Conservation (phyloP, 2,113 vertebrate genomes). For the Seriola rivoliana region DNA sequence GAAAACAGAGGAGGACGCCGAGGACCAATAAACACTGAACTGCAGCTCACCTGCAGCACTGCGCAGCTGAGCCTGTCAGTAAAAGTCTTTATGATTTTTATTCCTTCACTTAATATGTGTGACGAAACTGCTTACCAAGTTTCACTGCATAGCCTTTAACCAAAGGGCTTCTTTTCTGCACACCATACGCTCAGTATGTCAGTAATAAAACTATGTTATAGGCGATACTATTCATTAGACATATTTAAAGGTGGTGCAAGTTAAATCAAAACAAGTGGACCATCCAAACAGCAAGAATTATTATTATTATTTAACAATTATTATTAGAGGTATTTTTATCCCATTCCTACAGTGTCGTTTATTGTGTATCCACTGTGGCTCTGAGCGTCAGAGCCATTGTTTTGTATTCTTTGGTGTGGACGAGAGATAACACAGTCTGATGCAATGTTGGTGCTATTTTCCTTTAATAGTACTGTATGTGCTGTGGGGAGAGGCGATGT, state of each 20-base stretch:
- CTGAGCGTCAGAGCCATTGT: constrained; percentile 31
- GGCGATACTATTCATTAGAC: neutral
- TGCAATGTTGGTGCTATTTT: constrained; percentile 70
- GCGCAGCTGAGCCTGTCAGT: constrained; percentile 41
- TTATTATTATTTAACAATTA: neutral
- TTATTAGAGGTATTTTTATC: neutral
- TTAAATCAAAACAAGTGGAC: neutral
- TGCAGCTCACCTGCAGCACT: constrained; percentile 59
- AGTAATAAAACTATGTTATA: neutral
- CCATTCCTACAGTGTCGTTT: neutral
- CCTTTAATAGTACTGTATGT: constrained; percentile 67
- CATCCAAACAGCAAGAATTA: neutral
- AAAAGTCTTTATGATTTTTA: constrained; percentile 50
- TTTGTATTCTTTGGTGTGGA: constrained; percentile 48
- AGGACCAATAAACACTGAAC: constrained; percentile 51
- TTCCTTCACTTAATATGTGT: constrained; percentile 31
- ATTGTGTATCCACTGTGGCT: neutral
- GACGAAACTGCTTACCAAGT: constrained; percentile 27
- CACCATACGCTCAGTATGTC: constrained; percentile 3
- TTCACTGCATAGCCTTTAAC: constrained; percentile 44
- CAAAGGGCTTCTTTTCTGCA: neutral
- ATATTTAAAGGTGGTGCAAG: neutral
- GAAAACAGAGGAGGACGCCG: constrained; percentile 36
- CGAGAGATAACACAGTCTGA: constrained; percentile 61
- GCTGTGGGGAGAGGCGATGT: constrained; percentile 52